These are phyloP conservation scores for Tenthredo amoena DNA, from an alignment of 2,888 invertebrate genomes.

Conservation along the genomic window DNA sequence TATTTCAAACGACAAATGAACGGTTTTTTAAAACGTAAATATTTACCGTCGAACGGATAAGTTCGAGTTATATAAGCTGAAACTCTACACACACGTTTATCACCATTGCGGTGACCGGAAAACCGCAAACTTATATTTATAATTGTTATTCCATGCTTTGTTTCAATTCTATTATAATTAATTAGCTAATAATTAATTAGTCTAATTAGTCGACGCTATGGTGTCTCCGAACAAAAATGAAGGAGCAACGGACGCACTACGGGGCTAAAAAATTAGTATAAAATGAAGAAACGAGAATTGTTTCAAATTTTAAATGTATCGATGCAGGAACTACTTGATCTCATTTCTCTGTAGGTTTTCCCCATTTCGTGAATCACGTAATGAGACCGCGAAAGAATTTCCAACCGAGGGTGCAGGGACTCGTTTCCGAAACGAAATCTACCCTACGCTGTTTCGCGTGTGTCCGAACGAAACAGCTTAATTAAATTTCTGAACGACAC, in stretches of 20 bases:
- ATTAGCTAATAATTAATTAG: too few relatives aligned
- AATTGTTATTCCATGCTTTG: neutral
- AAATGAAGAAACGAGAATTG: neutral
- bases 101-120: slow-evolving; percentile 9
- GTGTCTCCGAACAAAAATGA: neutral
- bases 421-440: neutral
- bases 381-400: neutral
- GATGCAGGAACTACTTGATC: neutral
- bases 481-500: slow-evolving; percentile 21
- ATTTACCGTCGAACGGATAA: neutral
- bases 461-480: neutral
- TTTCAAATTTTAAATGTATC: neutral
- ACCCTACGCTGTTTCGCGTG: neutral
- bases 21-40: neutral
- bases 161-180: neutral
- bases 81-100: neutral
- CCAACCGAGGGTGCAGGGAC: neutral
- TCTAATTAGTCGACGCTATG: neutral
- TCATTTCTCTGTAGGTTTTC: neutral
- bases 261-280: neutral
- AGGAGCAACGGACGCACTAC: neutral
- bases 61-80: neutral
- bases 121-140: neutral
- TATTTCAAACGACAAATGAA: neutral
- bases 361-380: neutral